A percentile compares a stretch with the other conserved stretches of the same genome.
Evolutionary conservation across 2,888 invertebrate genomes (phyloP).

Genomic region (Acanthopleura granulata): DNA sequence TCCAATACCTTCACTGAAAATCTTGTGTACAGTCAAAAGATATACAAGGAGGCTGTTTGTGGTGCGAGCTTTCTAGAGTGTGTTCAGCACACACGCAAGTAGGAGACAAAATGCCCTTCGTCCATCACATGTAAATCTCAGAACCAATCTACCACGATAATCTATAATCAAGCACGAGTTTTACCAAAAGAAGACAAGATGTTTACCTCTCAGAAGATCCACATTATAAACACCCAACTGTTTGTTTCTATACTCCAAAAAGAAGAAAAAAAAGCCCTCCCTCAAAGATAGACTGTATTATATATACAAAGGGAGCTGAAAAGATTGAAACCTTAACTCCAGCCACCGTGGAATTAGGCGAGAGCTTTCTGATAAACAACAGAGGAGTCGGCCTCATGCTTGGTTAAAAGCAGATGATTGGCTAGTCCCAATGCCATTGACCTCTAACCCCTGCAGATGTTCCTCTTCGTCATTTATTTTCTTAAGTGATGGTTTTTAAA

Average conservation of each 20-base stretch:
- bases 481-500: conserved; percentile 20
- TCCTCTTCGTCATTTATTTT: conserved; percentile 14
- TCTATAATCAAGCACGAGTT: background rate
- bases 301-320: background rate
- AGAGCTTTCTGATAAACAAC: no score
- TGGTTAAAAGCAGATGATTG: background rate
- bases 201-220: background rate
- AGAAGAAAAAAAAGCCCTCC: background rate
- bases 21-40: no score
- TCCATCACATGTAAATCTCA: no score
- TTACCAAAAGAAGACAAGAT: conserved; percentile 1
- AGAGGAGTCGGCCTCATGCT: no score
- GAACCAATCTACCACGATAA: background rate
- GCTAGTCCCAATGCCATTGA: conserved; percentile 2
- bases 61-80: no score
- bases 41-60: no score
- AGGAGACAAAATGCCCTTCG: no score
- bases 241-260: background rate
- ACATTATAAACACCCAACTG: background rate
- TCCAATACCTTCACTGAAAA: no score
- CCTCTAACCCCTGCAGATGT: conserved; percentile 10
- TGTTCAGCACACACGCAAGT: no score
- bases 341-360: no score
- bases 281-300: no score
- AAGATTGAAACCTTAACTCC: background rate